These are phyloP conservation scores for Gnathonemus echidnorhynchus DNA, from an alignment of 2,113 vertebrate genomes.

Conservation along the genomic window DNA sequence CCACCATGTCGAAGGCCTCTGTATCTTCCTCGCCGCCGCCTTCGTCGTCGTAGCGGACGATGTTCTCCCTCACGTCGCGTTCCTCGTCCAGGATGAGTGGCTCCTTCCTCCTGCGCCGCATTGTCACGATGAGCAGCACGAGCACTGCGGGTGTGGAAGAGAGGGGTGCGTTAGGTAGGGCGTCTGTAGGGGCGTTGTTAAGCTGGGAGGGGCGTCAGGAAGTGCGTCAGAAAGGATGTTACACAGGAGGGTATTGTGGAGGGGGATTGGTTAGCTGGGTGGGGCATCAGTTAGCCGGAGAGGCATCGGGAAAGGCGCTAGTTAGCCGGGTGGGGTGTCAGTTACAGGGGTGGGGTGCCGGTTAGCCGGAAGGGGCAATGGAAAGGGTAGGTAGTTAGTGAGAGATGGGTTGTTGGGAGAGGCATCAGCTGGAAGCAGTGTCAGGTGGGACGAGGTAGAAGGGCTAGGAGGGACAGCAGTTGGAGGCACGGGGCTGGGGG, in stretches of 20 bases:
- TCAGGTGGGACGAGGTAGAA: background rate
- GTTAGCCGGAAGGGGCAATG: background rate
- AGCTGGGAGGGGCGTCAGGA: background rate
- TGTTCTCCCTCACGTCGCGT: conserved; percentile 78
- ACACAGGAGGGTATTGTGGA: background rate
- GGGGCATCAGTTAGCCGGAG: too few species aligned
- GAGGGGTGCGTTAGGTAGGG: conserved; percentile 21
- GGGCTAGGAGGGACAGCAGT: background rate
- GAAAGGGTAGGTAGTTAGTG: background rate
- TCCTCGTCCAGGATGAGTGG: conserved; percentile 80
- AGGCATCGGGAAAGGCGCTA: background rate
- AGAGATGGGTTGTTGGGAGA: background rate
- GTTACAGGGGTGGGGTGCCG: background rate
- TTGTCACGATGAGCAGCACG: conserved; percentile 74
- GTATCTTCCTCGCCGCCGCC: conserved; percentile 91
- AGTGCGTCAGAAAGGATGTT: background rate
- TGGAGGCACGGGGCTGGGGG: background rate
- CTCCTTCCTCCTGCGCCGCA: conserved; percentile 73
- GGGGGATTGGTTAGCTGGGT: background rate
- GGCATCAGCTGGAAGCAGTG: background rate
- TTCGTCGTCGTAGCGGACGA: conserved; percentile 83
- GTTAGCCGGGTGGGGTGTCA: background rate
- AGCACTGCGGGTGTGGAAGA: conserved; percentile 57
- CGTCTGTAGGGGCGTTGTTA: background rate
- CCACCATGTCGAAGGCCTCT: conserved; percentile 82